phyloP scores from a whole-genome alignment of 1,140 invertebrate genomes.

The Agrilus planipennis region DNA sequence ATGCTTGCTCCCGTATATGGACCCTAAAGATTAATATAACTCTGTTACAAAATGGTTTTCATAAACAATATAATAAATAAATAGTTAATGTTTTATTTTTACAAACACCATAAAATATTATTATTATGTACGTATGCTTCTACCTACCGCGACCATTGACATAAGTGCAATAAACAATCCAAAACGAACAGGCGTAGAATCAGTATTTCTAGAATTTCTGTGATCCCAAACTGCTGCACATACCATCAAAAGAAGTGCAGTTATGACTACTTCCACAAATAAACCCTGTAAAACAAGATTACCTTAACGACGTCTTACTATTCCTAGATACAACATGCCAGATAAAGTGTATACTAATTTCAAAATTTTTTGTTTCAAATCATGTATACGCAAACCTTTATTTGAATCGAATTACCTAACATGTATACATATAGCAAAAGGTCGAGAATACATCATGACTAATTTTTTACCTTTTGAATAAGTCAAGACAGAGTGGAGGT shows the following conservation, averaged over 20 bases:
- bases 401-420: neutral
- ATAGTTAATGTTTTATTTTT: neutral
- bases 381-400: neutral
- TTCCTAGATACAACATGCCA: too few species aligned
- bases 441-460: too few species aligned
- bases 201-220: conserved; percentile 30
- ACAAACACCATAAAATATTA: neutral
- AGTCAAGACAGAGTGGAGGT: too few species aligned
- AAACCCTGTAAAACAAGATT: conserved; percentile 31
- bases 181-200: conserved; percentile 39
- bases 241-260: conserved; percentile 34
- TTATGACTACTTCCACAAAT: conserved; percentile 32
- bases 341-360: neutral
- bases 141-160: conserved; percentile 33
- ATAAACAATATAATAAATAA: conserved; percentile 3
- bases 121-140: neutral
- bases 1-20: conserved; percentile 63
- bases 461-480: too few species aligned
- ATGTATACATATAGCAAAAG: neutral
- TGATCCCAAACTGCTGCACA: conserved; percentile 38
- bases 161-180: conserved; percentile 34
- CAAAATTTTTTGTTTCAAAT: neutral
- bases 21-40: conserved; percentile 34
- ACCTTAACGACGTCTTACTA: too few species aligned
- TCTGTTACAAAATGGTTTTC: neutral